A percentile compares a stretch with the other conserved stretches of the same genome.
Conservation (phyloP, 2,888 invertebrate genomes). For the Sepiola atlantica region DNA sequence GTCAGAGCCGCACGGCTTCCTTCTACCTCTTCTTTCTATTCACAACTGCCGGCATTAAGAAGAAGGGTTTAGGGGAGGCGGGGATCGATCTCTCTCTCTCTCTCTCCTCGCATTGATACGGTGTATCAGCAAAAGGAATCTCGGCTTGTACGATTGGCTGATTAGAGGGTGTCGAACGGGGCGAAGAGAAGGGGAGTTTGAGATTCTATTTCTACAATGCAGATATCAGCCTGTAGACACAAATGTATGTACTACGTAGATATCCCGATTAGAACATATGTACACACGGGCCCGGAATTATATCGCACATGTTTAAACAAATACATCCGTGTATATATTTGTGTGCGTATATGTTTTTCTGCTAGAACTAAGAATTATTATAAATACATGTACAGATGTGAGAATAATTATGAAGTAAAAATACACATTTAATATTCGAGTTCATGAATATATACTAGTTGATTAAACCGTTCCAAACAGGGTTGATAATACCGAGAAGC, state of each 20-base stretch:
- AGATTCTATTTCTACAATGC: not conserved
- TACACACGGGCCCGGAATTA: not conserved
- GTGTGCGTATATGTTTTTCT: no score
- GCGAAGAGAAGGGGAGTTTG: not conserved
- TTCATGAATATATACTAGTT: no score
- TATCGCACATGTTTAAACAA: not conserved
- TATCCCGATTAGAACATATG: not conserved
- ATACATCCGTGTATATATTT: no score
- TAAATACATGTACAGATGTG: no score
- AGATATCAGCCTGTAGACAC: conserved; percentile 32
- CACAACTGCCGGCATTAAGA: not conserved
- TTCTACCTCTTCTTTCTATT: not conserved
- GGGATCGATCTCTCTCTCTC: not conserved
- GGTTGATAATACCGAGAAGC: no score
- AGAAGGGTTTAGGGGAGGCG: not conserved
- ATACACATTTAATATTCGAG: no score
- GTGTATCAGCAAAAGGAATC: conserved; percentile 1
- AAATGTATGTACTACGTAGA: not conserved
- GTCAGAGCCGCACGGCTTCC: not conserved
- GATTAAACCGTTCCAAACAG: no score
- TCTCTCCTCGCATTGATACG: not conserved
- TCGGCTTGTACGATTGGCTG: not conserved
- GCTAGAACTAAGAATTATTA: no score
- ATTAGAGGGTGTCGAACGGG: not conserved
- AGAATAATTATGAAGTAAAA: no score